Base-by-base conservation (phyloP, 92 coral and sea anemone genomes). In the Desmophyllum pertusum region DNA sequence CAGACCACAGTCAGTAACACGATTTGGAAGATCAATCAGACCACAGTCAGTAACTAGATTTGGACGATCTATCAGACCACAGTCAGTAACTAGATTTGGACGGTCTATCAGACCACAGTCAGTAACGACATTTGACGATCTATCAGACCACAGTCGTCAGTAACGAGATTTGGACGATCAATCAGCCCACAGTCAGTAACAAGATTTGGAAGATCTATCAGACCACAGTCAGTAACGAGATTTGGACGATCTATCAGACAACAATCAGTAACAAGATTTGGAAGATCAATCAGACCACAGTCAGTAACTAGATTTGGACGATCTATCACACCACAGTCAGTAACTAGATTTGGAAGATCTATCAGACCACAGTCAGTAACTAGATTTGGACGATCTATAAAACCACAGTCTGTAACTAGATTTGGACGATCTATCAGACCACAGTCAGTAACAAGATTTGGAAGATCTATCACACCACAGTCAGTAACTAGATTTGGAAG, bases 111-210 rank as follows among this genome's bases (percentile, higher is more conserved):
- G 10, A 35, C 73, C 48, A 14, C 73, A 68, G 45, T 68, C 73
- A 36, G 37, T 71, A n/a, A 19, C 52, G 4, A 37, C 51, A 36
- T 55, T 55, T 53, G 55, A 59, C 2, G 81, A 59, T 76, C 50
- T 3, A 63, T 1, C 30, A 53, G 29, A 21, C 37, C 64, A 3
- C 33, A 48, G 10, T 27, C n/a, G n/a, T n/a, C 36, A 33, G 30
- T 18, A 17, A 68, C 73, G 18, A 68, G 73, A 36, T 68, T 68
- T 68, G 73, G 73, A 68, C 27, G 73, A 35, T 68, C 73, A 35
- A 68, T 37, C 45, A 33, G 5, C 13, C 46, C 48, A 0, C 73
- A 68, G 29, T 68, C 73, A 68, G 29, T 68, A 6, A 68, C 73
- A 36, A 68, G 50, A 21, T 68, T 35, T 35, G 45, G 73, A 3